phyloP scores from a whole-genome alignment of 2,888 invertebrate species.

The Acleris emargana region DNA sequence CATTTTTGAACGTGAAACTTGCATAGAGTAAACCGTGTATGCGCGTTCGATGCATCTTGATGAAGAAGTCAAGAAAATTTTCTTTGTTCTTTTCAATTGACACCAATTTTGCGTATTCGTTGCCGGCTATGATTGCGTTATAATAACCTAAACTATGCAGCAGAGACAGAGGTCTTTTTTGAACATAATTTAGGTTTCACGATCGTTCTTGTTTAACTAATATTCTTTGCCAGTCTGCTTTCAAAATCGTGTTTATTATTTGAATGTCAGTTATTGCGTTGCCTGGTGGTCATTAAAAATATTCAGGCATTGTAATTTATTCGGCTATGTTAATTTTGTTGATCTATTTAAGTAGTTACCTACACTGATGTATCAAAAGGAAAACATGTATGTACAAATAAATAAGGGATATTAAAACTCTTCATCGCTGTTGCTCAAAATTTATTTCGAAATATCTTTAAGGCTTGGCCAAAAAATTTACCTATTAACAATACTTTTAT shows the following conservation, averaged over 20 bases:
- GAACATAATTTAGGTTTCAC: not conserved
- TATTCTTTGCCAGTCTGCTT: conserved; percentile 13
- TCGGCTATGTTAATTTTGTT: conserved; percentile 31
- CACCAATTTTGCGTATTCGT: too few species aligned
- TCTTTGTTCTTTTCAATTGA: too few species aligned
- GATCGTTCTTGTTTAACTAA: not conserved
- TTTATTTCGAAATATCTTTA: conserved; percentile 35
- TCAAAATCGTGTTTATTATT: conserved; percentile 5
- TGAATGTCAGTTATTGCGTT: conserved; percentile 3
- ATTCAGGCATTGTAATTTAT: not conserved
- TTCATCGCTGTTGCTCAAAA: conserved; percentile 33
- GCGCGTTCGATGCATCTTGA: too few species aligned
- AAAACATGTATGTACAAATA: conserved; percentile 39
- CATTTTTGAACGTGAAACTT: too few species aligned
- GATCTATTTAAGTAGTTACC: conserved; percentile 34
- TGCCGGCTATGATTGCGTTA: too few species aligned
- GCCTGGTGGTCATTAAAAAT: not conserved
- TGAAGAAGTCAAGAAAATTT: too few species aligned
- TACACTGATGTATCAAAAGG: conserved; percentile 37
- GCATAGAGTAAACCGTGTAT: too few species aligned
- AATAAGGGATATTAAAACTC: conserved; percentile 39
- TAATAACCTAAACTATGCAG: too few species aligned
- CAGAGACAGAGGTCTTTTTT: not conserved
- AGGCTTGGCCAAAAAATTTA: conserved; percentile 9
- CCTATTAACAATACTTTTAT: conserved; percentile 13